Evolutionary conservation across 1,140 invertebrate species (phyloP).

Genomic region (Macrotrachela quadricornifera): DNA sequence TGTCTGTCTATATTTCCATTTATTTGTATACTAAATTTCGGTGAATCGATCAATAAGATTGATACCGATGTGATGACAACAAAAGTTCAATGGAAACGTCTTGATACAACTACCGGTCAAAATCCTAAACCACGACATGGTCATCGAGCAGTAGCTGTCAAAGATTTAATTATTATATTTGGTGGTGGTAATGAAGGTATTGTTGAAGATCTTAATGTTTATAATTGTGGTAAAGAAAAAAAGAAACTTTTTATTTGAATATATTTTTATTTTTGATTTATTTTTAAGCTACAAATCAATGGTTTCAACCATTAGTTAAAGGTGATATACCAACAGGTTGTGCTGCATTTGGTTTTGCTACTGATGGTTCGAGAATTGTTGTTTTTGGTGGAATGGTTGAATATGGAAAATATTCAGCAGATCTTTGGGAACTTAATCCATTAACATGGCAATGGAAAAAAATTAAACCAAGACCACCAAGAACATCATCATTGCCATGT

Average conservation of each 20-base stretch:
- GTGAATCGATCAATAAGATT: too few species aligned
- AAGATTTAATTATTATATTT: slow-evolving; percentile 97
- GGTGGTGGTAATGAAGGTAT: slow-evolving; percentile 99
- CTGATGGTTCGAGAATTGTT: slow-evolving; percentile 70
- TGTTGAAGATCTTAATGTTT: slow-evolving; percentile 94
- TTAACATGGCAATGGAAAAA: slow-evolving; percentile 94
- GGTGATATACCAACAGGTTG: slow-evolving; percentile 93
- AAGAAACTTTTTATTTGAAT: too few species aligned
- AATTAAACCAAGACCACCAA: slow-evolving; percentile 50
- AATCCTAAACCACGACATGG: slow-evolving; percentile 70
- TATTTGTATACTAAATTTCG: too few species aligned
- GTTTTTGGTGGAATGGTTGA: slow-evolving; percentile 99
- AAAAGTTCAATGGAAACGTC: slow-evolving; percentile 60
- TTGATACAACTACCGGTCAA: slow-evolving; percentile 69
- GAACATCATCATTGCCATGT: slow-evolving; percentile 61
- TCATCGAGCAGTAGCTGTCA: slow-evolving; percentile 88
- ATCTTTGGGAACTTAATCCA: slow-evolving; percentile 82
- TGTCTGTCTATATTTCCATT: too few species aligned
- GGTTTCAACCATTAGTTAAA: slow-evolving; percentile 91
- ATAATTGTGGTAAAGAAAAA: slow-evolving; percentile 61
- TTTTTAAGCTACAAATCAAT: slow-evolving; percentile 69
- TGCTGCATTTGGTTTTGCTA: slow-evolving; percentile 83
- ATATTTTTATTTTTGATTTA: slow-evolving; percentile 10
- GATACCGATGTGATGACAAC: too few species aligned
- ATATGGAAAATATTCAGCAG: slow-evolving; percentile 97